Conservation (phyloP, 2,888 invertebrate genomes). For the Ectropis crepuscularia region DNA sequence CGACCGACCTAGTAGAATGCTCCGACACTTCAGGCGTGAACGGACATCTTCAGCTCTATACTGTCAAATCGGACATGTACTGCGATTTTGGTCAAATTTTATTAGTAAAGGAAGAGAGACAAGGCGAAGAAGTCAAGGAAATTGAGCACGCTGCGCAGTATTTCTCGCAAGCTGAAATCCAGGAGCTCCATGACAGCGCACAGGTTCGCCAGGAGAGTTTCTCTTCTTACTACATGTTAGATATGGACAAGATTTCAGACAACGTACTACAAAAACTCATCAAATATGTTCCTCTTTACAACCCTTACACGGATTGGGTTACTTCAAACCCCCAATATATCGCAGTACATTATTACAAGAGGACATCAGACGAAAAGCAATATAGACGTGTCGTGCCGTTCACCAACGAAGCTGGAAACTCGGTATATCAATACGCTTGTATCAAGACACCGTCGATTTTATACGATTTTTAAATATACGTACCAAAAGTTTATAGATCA, state of each 20-base stretch:
- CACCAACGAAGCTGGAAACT: slow-evolving; percentile 1
- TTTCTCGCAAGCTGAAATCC: not conserved
- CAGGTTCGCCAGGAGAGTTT: not conserved
- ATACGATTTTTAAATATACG: no score
- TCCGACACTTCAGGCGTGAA: not conserved
- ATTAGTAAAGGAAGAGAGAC: not conserved
- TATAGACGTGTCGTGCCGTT: slow-evolving; percentile 1
- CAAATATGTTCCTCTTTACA: not conserved
- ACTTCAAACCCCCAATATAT: not conserved
- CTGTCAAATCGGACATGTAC: not conserved
- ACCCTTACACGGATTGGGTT: not conserved
- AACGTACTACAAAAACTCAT: not conserved
- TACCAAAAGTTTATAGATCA: no score
- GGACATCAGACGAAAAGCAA: no score
- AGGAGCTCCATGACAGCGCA: not conserved
- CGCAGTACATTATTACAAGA: not conserved
- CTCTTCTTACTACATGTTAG: not conserved
- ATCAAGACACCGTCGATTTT: not conserved
- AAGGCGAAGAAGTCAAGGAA: not conserved
- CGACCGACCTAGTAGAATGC: slow-evolving; percentile 1
- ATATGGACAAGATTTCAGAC: not conserved
- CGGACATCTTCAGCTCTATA: not conserved
- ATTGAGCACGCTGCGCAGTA: not conserved
- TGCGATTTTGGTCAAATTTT: not conserved
- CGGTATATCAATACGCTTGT: slow-evolving; percentile 4